Conservation (phyloP, 2,888 invertebrate genomes). For the Lacanobia oleracea region DNA sequence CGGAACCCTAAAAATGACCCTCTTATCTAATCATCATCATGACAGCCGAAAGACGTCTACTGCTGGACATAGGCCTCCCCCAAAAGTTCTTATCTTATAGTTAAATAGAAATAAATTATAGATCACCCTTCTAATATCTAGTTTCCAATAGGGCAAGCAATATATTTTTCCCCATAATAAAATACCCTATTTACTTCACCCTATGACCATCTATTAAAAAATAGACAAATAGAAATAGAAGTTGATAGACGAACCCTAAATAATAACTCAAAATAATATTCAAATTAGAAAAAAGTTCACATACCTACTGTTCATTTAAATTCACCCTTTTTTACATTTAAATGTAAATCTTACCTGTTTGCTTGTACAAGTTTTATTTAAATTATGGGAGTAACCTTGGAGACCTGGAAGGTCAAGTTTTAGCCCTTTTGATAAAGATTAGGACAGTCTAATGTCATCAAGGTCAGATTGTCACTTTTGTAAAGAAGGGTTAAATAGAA, state of each 20-base stretch:
- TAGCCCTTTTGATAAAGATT: constrained; percentile 21
- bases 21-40: neutral
- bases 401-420: constrained; percentile 45
- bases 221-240: constrained; percentile 51
- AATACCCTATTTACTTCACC: constrained; percentile 17
- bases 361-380: constrained; percentile 51
- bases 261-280: neutral
- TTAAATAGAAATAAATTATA: constrained; percentile 25
- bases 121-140: constrained; percentile 21
- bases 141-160: constrained; percentile 4
- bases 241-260: constrained; percentile 6
- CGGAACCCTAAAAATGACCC: no score
- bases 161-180: neutral
- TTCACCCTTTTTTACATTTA: constrained; percentile 60
- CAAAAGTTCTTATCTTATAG: constrained; percentile 2
- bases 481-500: constrained; percentile 37
- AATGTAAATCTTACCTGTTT: constrained; percentile 60
- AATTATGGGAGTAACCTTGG: constrained; percentile 65
- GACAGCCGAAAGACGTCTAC: no score
- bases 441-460: constrained; percentile 52
- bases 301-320: constrained; percentile 57
- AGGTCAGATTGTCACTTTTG: constrained; percentile 20
- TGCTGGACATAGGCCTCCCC: no score
- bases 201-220: constrained; percentile 16
- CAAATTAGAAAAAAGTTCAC: constrained; percentile 37